These are phyloP conservation scores for Eupithecia exiguata DNA, from an alignment of 2,888 invertebrate genomes.

Conservation along the genomic window DNA sequence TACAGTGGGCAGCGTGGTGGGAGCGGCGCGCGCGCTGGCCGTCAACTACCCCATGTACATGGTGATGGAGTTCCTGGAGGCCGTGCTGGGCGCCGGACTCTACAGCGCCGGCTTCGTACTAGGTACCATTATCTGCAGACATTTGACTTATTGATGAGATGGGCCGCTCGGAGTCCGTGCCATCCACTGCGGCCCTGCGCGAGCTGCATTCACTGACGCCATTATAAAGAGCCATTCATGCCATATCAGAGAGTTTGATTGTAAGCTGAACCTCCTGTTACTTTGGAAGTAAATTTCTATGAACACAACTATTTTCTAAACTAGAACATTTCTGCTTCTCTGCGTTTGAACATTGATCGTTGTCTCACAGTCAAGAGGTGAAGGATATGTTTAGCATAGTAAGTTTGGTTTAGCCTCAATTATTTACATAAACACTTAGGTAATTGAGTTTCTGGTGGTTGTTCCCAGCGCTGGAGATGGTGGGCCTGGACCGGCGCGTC, in stretches of 20 bases:
- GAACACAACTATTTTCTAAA: too few relatives aligned
- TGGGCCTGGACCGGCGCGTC: constrained; percentile 86
- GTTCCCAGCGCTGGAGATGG: constrained; percentile 86
- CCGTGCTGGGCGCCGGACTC: constrained; percentile 68
- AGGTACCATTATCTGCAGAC: constrained; percentile 64
- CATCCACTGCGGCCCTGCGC: background rate
- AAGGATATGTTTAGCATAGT: background rate
- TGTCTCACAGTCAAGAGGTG: background rate
- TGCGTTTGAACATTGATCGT: background rate
- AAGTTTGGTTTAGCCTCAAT: too few relatives aligned
- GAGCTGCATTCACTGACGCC: background rate
- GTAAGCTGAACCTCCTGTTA: too few relatives aligned
- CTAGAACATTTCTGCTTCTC: background rate
- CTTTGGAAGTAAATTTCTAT: background rate
- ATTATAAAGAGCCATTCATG: too few relatives aligned
- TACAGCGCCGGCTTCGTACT: constrained; percentile 74
- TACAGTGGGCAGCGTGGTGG: constrained; percentile 79
- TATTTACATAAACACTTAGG: background rate
- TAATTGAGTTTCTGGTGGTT: background rate
- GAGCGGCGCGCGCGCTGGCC: constrained; percentile 67
- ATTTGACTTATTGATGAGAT: background rate
- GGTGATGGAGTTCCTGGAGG: constrained; percentile 67
- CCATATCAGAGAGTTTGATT: too few relatives aligned
- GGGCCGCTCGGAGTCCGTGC: background rate
- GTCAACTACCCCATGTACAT: constrained; percentile 64